A percentile compares a stretch with the other conserved stretches of the same genome.
phyloP scores from a whole-genome alignment of 2,113 vertebrate species.

The Oncorhynchus keta region DNA sequence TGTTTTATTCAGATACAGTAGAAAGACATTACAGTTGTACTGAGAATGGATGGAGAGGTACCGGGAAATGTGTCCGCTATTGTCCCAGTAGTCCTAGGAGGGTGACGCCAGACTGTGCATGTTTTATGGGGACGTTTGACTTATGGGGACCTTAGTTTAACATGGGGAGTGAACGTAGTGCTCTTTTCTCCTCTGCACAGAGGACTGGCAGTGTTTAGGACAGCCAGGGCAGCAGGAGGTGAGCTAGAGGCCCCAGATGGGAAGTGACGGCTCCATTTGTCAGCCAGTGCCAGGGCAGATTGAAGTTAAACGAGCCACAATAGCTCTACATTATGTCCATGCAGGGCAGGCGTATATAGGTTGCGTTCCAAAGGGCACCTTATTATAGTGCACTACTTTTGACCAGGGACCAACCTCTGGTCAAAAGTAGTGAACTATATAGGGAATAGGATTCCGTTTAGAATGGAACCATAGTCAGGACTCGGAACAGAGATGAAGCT shows the following conservation, averaged over 20 bases:
- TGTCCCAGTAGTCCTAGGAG: no score
- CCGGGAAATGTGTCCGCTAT: no score
- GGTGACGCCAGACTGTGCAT: not conserved
- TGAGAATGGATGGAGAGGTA: no score
- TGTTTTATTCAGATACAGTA: no score
- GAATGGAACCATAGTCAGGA: not conserved
- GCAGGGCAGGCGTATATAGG: no score
- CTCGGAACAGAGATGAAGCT: not conserved
- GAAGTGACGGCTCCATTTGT: constrained; percentile 22
- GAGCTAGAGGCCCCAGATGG: constrained; percentile 21
- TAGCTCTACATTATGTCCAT: no score
- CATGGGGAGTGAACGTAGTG: not conserved
- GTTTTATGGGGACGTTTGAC: not conserved
- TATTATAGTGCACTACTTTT: no score
- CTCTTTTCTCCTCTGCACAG: not conserved
- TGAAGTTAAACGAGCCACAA: not conserved
- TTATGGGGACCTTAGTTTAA: constrained; percentile 8
- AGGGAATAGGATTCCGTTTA: no score
- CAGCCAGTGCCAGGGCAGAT: not conserved
- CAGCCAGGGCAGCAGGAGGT: constrained; percentile 5
- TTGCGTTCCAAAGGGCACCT: no score
- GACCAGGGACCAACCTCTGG: no score
- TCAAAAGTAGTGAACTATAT: no score
- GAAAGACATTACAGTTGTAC: no score
- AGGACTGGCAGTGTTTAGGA: constrained; percentile 1